Conservation (phyloP, 2,888 invertebrate genomes). For the Tipula helvola region DNA sequence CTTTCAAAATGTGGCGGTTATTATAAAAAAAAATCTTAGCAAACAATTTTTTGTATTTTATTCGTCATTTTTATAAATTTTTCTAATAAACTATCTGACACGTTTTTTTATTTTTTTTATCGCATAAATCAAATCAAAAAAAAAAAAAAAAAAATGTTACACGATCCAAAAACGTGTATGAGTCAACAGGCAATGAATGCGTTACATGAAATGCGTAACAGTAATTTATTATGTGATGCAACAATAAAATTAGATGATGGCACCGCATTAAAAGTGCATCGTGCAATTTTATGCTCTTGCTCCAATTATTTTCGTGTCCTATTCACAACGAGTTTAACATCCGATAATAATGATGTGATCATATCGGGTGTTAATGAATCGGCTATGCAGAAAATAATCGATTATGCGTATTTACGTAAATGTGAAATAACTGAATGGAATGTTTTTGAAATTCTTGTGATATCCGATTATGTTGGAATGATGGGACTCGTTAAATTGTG, state of each 20-base stretch:
- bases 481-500: slow-evolving; percentile 70
- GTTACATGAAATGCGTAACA: slow-evolving; percentile 68
- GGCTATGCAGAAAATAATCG: slow-evolving; percentile 64
- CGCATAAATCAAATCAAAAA: too few relatives aligned
- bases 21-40: neutral
- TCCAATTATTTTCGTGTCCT: slow-evolving; percentile 85
- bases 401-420: slow-evolving; percentile 73
- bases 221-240: slow-evolving; percentile 78
- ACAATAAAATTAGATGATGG: slow-evolving; percentile 71
- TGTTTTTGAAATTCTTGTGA: slow-evolving; percentile 67
- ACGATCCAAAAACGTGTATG: slow-evolving; percentile 40
- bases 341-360: slow-evolving; percentile 53
- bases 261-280: slow-evolving; percentile 69
- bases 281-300: slow-evolving; percentile 74
- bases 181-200: slow-evolving; percentile 75
- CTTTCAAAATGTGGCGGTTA: neutral
- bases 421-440: slow-evolving; percentile 63
- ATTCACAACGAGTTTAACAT: slow-evolving; percentile 68
- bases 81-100: neutral
- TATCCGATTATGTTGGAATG: slow-evolving; percentile 81
- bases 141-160: slow-evolving; percentile 4
- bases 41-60: neutral
- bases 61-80: neutral
- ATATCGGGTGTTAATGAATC: slow-evolving; percentile 66
- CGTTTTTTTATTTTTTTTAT: neutral